A percentile compares a stretch with the other conserved stretches of the same genome.
These are phyloP conservation scores for Apus apus DNA, from an alignment of 2,113 vertebrate species.

Conservation along the genomic window DNA sequence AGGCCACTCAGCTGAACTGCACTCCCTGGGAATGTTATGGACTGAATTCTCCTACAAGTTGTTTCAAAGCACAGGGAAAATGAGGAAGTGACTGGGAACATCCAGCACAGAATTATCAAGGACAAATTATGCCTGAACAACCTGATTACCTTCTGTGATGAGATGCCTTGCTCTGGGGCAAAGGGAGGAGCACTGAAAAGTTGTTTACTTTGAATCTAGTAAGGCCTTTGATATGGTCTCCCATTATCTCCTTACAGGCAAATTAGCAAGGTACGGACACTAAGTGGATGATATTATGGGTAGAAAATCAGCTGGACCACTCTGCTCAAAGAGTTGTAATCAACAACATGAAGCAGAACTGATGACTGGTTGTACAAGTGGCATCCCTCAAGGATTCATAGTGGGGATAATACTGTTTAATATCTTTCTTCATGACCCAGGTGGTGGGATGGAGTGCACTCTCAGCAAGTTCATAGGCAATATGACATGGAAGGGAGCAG, in stretches of 20 bases:
- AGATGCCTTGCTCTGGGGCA: neutral
- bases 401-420: neutral
- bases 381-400: neutral
- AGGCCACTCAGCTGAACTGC: neutral
- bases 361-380: neutral
- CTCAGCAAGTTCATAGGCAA: neutral
- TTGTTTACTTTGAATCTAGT: slow-evolving; percentile 9
- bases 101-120: neutral
- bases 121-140: slow-evolving; percentile 34
- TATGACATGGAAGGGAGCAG: neutral
- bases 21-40: neutral
- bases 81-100: neutral
- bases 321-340: neutral
- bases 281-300: neutral
- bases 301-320: slow-evolving; percentile 15
- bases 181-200: neutral
- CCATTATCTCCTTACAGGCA: slow-evolving; percentile 5
- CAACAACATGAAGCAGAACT: neutral
- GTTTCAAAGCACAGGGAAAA: neutral
- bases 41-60: neutral
- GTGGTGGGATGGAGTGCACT: neutral
- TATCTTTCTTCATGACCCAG: neutral
- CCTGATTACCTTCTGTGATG: slow-evolving; percentile 32
- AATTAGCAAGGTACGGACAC: neutral
- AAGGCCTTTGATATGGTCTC: slow-evolving; percentile 4